A percentile compares a stretch with the other conserved stretches of the same genome.
phyloP scores from a whole-genome alignment of 2,113 vertebrate genomes.

The Tragulus kanchil region DNA sequence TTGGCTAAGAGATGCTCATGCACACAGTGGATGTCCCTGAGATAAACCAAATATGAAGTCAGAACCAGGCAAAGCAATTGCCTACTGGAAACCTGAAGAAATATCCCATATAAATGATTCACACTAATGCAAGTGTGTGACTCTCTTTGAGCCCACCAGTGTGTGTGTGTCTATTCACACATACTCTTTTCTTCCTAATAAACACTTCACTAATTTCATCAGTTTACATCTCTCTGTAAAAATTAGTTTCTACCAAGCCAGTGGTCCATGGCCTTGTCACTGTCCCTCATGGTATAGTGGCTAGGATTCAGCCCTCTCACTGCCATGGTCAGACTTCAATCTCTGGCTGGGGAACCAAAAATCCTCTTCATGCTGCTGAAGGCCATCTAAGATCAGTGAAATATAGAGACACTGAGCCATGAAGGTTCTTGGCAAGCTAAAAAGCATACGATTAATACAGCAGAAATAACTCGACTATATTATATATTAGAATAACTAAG shows the following conservation, averaged over 20 bases:
- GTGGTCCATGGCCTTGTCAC: not conserved
- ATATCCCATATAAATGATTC: not conserved
- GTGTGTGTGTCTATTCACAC: fast-evolving
- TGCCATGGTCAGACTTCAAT: not conserved
- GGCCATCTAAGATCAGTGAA: not conserved
- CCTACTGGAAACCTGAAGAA: not conserved
- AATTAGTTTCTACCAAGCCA: not conserved
- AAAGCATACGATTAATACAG: not conserved
- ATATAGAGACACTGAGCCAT: not conserved
- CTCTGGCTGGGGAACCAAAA: not conserved
- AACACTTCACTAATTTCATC: not conserved
- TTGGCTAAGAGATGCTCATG: not conserved
- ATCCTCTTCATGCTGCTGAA: not conserved
- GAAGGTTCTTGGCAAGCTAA: not conserved
- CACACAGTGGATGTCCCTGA: not conserved
- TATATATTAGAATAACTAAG: not conserved
- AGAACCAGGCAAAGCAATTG: not conserved
- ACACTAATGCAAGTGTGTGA: not conserved
- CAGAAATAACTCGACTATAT: not conserved
- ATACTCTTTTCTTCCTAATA: not conserved
- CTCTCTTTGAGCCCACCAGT: not conserved
- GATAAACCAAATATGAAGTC: not conserved
- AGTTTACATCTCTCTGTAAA: not conserved
- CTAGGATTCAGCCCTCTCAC: not conserved
- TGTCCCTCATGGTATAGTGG: not conserved